phyloP scores from a whole-genome alignment of 2,113 vertebrate species.

The Pyrgilauda ruficollis region DNA sequence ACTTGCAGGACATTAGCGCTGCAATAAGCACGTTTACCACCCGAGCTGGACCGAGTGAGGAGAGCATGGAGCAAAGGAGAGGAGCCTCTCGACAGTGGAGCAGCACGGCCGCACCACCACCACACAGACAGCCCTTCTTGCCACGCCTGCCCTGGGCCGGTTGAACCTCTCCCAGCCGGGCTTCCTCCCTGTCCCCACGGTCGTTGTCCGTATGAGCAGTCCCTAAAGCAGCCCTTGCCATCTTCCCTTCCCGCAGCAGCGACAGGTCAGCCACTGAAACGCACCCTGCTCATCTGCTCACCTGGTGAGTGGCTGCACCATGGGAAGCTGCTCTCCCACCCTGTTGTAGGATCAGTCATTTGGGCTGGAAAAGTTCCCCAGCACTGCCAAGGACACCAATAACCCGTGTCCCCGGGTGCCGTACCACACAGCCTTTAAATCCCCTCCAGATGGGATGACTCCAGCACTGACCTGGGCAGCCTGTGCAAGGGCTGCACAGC shows the following conservation, averaged over 20 bases:
- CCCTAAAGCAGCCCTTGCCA: accelerated
- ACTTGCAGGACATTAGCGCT: slow-evolving; percentile 73
- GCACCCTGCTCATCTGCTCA: accelerated
- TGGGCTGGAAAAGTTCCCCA: not conserved
- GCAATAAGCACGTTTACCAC: slow-evolving; percentile 47
- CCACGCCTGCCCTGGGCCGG: accelerated
- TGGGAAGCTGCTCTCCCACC: not conserved
- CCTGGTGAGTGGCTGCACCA: accelerated
- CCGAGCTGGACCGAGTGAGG: not conserved
- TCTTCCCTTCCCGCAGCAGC: accelerated
- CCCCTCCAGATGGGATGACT: not conserved
- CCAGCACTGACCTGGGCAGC: not conserved
- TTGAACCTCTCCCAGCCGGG: not conserved
- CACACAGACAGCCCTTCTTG: not conserved
- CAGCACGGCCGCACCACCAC: accelerated
- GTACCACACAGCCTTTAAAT: not conserved
- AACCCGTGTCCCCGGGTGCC: not conserved
- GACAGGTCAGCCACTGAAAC: accelerated
- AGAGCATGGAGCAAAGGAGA: not conserved
- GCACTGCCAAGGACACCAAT: not conserved
- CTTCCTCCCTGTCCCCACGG: not conserved
- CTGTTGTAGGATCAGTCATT: too few species aligned
- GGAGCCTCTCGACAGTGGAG: not conserved
- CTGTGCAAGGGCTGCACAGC: not conserved
- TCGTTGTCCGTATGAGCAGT: accelerated